These are phyloP conservation scores for Aptenodytes patagonicus DNA, from an alignment of 2,113 vertebrate genomes.

Conservation along the genomic window DNA sequence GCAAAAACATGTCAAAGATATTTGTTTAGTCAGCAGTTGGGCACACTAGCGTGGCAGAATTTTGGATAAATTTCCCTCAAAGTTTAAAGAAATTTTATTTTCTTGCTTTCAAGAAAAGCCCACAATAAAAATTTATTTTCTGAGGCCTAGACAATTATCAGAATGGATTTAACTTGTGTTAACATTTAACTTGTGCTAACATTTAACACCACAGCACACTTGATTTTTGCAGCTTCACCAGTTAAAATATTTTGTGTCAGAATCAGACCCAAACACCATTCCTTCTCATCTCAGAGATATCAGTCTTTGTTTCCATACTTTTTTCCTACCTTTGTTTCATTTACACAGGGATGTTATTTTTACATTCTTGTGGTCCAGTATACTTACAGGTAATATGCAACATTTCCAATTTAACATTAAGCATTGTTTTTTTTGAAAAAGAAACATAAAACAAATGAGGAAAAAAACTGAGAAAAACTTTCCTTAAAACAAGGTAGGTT, in stretches of 20 bases:
- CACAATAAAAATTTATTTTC: background rate
- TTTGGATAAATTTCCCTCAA: background rate
- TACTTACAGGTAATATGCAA: background rate
- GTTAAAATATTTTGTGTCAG: background rate
- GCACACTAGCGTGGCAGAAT: background rate
- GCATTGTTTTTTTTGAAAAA: background rate
- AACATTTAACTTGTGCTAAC: background rate
- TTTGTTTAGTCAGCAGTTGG: background rate
- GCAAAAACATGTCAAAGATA: background rate
- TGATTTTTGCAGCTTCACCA: background rate
- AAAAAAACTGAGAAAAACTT: background rate
- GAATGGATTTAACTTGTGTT: background rate
- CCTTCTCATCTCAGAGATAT: background rate
- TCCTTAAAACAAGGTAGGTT: background rate
- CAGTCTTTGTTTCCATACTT: background rate
- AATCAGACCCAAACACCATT: background rate
- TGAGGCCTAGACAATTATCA: background rate
- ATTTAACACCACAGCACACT: background rate
- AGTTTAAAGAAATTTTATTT: background rate
- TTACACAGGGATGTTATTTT: background rate
- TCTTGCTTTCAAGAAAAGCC: background rate
- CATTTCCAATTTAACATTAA: background rate
- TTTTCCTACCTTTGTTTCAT: background rate
- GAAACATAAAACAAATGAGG: background rate
- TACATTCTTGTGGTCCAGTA: background rate